Conservation (phyloP, 2,888 invertebrate genomes). For the Dicranocentrus wangi region DNA sequence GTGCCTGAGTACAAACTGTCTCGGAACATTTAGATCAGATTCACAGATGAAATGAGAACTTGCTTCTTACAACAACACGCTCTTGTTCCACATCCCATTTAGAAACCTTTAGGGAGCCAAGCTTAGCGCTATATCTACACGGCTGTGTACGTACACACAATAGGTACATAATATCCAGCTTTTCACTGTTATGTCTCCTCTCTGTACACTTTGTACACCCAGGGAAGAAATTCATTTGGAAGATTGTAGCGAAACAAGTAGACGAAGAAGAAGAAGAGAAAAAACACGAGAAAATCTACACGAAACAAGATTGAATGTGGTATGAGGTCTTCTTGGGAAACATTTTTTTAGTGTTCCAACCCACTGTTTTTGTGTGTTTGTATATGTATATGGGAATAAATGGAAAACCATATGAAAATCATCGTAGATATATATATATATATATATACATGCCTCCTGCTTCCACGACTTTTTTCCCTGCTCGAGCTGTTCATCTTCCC, state of each 20-base stretch:
- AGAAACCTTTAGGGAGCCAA: no score
- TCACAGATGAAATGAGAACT: constrained; percentile 66
- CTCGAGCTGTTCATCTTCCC: constrained; percentile 32
- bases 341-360: constrained; percentile 1
- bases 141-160: no score
- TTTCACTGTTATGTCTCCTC: no score
- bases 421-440: no score
- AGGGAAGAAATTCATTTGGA: constrained; percentile 39
- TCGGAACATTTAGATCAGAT: constrained; percentile 68
- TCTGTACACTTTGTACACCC: no score
- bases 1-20: constrained; percentile 60
- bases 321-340: constrained; percentile 24
- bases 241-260: constrained; percentile 25
- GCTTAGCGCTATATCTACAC: no score
- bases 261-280: constrained; percentile 8
- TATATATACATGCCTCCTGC: background rate
- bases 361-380: background rate
- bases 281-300: background rate
- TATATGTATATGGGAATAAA: no score
- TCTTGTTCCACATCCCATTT: constrained; percentile 9
- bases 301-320: constrained; percentile 34
- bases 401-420: no score
- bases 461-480: constrained; percentile 10
- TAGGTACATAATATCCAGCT: no score
- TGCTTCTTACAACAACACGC: background rate